Conservation (phyloP, 2,113 vertebrate genomes). For the Rattus rattus region DNA sequence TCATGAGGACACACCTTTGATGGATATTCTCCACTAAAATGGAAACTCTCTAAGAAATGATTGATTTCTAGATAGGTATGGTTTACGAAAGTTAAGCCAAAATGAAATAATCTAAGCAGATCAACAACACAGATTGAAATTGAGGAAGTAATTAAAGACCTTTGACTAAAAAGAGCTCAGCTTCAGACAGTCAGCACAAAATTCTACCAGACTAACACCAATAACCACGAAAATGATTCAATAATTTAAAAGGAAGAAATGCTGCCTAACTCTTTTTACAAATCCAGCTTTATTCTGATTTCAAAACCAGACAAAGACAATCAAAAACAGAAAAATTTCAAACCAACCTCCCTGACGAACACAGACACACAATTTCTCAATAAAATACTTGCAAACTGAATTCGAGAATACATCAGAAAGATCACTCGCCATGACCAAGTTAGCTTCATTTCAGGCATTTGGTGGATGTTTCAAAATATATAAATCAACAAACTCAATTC, state of each 20-base stretch:
- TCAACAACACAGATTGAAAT: not conserved
- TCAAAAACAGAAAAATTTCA: not conserved
- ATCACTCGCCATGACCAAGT: no score
- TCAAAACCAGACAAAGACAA: not conserved
- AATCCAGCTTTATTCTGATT: not conserved
- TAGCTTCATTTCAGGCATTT: not conserved
- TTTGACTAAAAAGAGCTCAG: not conserved
- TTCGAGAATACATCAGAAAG: not conserved
- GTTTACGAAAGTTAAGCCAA: not conserved
- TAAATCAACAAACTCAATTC: not conserved
- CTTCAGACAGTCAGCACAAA: not conserved
- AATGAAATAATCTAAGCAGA: not conserved
- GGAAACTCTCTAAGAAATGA: not conserved
- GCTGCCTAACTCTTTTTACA: not conserved
- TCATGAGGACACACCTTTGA: not conserved
- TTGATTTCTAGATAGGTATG: not conserved
- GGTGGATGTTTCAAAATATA: not conserved
- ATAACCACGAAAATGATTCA: not conserved
- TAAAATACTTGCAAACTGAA: not conserved
- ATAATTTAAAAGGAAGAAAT: not conserved
- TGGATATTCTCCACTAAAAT: not conserved
- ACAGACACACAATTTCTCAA: not conserved
- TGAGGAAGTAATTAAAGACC: not conserved
- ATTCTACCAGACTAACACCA: not conserved
- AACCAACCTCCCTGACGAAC: not conserved